These are phyloP conservation scores for Poeciliopsis prolifica DNA, from an alignment of 2,113 vertebrate species.

Conservation along the genomic window DNA sequence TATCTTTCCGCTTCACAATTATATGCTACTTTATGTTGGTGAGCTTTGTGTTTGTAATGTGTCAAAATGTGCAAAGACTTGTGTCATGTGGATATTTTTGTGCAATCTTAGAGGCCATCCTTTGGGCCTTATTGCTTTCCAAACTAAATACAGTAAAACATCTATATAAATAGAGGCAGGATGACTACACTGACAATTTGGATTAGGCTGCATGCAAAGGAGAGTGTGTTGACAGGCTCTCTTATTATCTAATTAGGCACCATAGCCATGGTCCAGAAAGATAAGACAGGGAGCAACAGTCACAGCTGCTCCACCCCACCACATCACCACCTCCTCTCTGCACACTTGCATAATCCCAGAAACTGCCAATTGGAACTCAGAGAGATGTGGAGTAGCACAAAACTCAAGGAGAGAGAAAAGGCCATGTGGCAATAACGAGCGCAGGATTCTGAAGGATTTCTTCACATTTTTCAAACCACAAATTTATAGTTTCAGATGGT, in stretches of 20 bases:
- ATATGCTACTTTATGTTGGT: not conserved
- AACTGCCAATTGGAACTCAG: conserved; percentile 31
- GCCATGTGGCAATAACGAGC: not conserved
- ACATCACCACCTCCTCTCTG: not conserved
- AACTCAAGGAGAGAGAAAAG: not conserved
- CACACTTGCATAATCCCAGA: conserved; percentile 54
- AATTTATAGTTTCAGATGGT: not conserved
- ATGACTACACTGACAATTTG: conserved; percentile 40
- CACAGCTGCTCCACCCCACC: conserved; percentile 24
- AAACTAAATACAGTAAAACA: conserved; percentile 10
- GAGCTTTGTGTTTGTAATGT: not conserved
- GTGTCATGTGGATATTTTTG: not conserved
- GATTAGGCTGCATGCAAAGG: conserved; percentile 2
- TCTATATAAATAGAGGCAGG: conserved; percentile 45
- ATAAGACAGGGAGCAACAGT: conserved; percentile 53
- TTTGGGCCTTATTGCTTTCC: conserved; percentile 9
- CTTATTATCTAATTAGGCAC: conserved; percentile 65
- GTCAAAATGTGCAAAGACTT: not conserved
- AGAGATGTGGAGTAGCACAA: not conserved
- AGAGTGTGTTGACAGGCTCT: conserved; percentile 56
- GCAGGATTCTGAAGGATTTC: not conserved
- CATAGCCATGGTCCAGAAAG: conserved; percentile 65
- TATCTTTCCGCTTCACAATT: not conserved
- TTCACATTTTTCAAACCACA: not conserved
- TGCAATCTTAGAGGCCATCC: not conserved